Evolutionary conservation across 2,888 invertebrate species (phyloP), one percentile per base, ranked within the genome.

Genomic region (Diplolepis rosae): DNA sequence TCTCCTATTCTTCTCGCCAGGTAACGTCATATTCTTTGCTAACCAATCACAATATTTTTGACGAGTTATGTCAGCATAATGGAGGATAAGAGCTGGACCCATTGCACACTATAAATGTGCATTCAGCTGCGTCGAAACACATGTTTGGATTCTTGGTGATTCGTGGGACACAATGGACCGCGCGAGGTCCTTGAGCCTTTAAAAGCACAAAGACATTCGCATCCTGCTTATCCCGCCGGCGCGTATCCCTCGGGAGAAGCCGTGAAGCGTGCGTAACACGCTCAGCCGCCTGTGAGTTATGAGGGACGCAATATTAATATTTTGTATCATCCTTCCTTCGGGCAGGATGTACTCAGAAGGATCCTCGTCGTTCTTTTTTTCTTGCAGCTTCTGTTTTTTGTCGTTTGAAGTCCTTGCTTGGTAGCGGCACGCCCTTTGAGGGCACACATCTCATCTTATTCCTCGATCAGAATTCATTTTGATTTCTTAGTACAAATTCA

Each of bases 1-100:
- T 68, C 52, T 18, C 35, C 42, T 50, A 72, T 71, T 73, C 66
- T 76, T 24, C 52, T 61, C 65, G 50, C 50, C 83, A 83, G 84
- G 86, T 87, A 87, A 85, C 85, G 85, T 87, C 88, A 86, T 83
- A 83, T 82, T 84, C 82, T 79, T 78, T 80, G 78, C 73, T 80
- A 75, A 79, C 88, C 86, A 88, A 88, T 88, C 88, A 87, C 88
- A 88, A 88, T 87, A 88, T 88, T 88, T 88, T 88, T 88, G 87
- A 88, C 87, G 85, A 88, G 86, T 88, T 88, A 87, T 86, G 87
- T 83, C 85, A 83, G 83, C 77, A 86, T 85, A 87, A 87, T 87
- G 80, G 84, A 22, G 56, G 65, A 70, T 68, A 61, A 72, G 73
- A 74, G 75, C 52, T 66, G 32, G 39, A 35, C 70, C 67, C 67